Percentiles rank a stretch among this genome's conserved stretches.
Conservation (phyloP, 2,888 invertebrate genomes). For the Conchocele bisecta region DNA sequence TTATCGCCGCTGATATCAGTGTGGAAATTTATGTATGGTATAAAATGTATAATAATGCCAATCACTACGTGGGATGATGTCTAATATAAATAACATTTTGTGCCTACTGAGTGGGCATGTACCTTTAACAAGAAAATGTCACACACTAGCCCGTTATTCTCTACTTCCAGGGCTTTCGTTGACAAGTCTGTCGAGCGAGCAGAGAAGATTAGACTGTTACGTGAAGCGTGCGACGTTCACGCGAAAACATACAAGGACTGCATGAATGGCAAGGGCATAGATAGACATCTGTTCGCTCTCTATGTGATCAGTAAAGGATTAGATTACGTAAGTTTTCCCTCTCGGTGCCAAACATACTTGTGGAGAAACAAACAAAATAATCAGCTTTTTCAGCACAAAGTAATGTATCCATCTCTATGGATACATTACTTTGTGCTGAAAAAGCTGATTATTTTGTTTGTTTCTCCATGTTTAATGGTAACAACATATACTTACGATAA, state of each 20-base stretch:
- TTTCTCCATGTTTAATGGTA: no score
- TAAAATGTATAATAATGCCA: no score
- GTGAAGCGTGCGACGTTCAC: slow-evolving; percentile 81
- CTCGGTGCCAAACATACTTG: no score
- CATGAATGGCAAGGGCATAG: slow-evolving; percentile 84
- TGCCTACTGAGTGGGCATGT: no score
- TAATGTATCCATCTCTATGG: no score
- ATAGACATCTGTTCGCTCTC: slow-evolving; percentile 84
- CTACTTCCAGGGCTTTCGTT: slow-evolving; percentile 79
- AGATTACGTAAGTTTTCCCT: slow-evolving; percentile 84
- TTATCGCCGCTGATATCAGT: no score
- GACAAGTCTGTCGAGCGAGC: slow-evolving; percentile 73
- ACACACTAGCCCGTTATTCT: not conserved
- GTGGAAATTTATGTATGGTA: no score
- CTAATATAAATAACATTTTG: no score
- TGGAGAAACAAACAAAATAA: no score
- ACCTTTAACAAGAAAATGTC: not conserved
- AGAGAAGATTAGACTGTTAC: slow-evolving; percentile 81
- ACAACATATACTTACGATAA: no score
- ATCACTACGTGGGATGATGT: no score
- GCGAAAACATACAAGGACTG: slow-evolving; percentile 83
- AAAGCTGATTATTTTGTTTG: no score
- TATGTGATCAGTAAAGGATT: slow-evolving; percentile 84
- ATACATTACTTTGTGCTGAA: not conserved
- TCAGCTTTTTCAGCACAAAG: not conserved